Conservation (phyloP, 2,888 invertebrate species). For the Noctua pronuba region DNA sequence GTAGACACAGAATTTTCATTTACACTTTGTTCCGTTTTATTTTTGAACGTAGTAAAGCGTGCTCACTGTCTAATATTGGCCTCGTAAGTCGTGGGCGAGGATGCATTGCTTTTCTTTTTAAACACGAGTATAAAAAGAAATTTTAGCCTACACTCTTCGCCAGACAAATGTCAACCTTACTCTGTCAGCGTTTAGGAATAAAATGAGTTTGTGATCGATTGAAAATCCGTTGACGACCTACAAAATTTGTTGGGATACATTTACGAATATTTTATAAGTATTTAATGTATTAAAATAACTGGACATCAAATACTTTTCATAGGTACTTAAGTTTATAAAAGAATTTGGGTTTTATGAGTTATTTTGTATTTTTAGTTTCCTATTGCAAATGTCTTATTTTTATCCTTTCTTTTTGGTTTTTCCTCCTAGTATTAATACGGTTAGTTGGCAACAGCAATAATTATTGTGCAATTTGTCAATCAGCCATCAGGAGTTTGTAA, state of each 20-base stretch:
- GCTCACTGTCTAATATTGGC: slow-evolving; percentile 73
- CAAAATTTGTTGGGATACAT: slow-evolving; percentile 53
- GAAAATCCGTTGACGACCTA: slow-evolving; percentile 51
- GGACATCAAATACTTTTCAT: slow-evolving; percentile 34
- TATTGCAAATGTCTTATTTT: neutral
- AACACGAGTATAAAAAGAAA: slow-evolving; percentile 72
- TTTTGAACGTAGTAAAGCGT: slow-evolving; percentile 69
- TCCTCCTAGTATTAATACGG: neutral
- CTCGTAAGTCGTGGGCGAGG: slow-evolving; percentile 72
- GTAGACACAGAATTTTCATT: slow-evolving; percentile 47
- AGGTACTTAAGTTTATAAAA: slow-evolving; percentile 12
- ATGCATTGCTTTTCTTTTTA: slow-evolving; percentile 77
- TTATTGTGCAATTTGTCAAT: neutral
- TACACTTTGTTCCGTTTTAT: slow-evolving; percentile 69
- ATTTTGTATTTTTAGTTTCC: slow-evolving; percentile 18
- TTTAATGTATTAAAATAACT: slow-evolving; percentile 49
- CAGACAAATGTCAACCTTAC: slow-evolving; percentile 63
- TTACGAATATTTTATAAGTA: slow-evolving; percentile 44
- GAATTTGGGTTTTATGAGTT: slow-evolving; percentile 22
- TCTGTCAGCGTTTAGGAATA: neutral
- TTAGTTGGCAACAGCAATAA: neutral
- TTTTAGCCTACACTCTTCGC: slow-evolving; percentile 41
- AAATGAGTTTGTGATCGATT: slow-evolving; percentile 1
- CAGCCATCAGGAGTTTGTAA: neutral
- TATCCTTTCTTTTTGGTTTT: neutral